A percentile compares a stretch with the other conserved stretches of the same genome.
Evolutionary conservation across 1,140 invertebrate genomes (phyloP).

Genomic region (Charaxes varanes): DNA sequence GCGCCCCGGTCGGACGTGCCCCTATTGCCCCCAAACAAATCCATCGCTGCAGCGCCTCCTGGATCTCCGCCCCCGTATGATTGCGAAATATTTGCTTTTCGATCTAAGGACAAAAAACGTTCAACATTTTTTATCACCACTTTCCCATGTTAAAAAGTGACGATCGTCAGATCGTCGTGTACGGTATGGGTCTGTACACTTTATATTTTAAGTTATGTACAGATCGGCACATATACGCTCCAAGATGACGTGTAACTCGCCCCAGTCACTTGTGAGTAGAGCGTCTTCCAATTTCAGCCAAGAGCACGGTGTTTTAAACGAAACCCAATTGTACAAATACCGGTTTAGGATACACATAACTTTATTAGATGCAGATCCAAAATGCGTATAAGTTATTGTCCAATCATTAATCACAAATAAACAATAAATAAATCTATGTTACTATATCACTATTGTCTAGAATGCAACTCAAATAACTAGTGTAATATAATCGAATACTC

Average conservation of each 20-base stretch:
- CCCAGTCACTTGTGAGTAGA: background rate
- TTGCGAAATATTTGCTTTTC: no score
- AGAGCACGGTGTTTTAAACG: background rate
- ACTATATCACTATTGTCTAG: constrained; percentile 44
- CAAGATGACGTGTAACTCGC: no score
- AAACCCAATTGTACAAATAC: constrained; percentile 1
- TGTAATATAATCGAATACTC: constrained; percentile 33
- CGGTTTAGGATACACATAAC: constrained; percentile 9
- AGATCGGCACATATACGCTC: no score
- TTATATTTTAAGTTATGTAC: no score
- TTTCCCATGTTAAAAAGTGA: no score
- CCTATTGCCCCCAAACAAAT: no score
- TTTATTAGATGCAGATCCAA: constrained; percentile 22
- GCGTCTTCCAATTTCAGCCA: background rate
- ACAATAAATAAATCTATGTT: constrained; percentile 41
- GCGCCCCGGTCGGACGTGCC: no score
- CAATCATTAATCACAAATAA: constrained; percentile 34
- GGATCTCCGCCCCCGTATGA: background rate
- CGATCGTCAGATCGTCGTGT: no score
- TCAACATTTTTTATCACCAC: no score
- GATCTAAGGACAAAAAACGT: no score
- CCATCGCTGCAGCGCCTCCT: background rate
- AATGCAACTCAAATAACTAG: constrained; percentile 47
- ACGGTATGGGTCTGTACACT: no score
- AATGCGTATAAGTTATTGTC: constrained; percentile 28